Percentiles rank a stretch among this genome's conserved stretches.
These are phyloP conservation scores for Caradrina kadenii DNA, from an alignment of 2,888 invertebrate genomes.

Conservation along the genomic window DNA sequence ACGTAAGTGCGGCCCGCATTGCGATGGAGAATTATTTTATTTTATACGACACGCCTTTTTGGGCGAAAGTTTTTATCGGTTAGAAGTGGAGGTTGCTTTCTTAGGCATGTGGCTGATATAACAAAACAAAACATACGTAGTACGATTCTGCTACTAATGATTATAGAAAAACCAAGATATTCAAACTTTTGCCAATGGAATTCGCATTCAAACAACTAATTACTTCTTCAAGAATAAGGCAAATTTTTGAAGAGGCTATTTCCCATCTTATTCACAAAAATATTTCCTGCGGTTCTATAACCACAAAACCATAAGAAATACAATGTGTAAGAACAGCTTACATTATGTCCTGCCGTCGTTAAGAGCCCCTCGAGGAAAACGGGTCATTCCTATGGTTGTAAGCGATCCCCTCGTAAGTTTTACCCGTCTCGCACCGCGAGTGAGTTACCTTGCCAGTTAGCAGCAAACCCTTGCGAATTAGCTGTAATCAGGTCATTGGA, in stretches of 20 bases:
- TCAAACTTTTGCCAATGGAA: not conserved
- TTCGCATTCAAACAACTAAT: not conserved
- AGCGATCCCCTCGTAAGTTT: conserved; percentile 55
- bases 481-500: conserved; percentile 35
- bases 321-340: conserved; percentile 42
- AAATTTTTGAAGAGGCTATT: not conserved
- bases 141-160: not conserved
- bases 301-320: conserved; percentile 29
- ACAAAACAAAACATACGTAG: not conserved
- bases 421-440: conserved; percentile 36
- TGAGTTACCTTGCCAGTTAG: conserved; percentile 38
- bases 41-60: conserved; percentile 57
- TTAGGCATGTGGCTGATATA: not conserved
- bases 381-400: conserved; percentile 42
- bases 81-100: conserved; percentile 19
- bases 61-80: conserved; percentile 50
- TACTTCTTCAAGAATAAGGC: not conserved
- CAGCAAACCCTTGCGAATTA: conserved; percentile 39
- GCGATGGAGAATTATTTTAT: conserved; percentile 61
- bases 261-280: conserved; percentile 16
- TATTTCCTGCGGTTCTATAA: not conserved
- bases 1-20: conserved; percentile 61
- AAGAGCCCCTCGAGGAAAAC: conserved; percentile 58
- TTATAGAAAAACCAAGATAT: not conserved
- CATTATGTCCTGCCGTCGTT: conserved; percentile 54